Evolutionary conservation across 2,113 vertebrate genomes (phyloP), one percentile per base, ranked within the genome.

Genomic region (Chunga burmeisteri): DNA sequence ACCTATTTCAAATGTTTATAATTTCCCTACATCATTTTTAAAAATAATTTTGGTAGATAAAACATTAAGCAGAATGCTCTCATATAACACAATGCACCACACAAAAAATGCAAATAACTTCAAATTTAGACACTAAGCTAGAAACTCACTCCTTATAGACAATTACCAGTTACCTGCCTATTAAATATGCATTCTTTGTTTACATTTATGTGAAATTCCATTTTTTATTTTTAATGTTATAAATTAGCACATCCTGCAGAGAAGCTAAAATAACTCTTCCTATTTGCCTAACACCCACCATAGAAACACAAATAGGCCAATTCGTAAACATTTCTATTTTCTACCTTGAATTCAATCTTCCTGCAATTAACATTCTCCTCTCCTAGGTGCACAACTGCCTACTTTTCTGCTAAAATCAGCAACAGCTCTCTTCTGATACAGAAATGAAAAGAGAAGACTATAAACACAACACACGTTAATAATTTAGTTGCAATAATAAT

Each of bases 181-280:
- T 46, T 68, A 74, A 85, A 70, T 71, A 93, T 25, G 32, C 44
- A 47, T 86, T 77, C 62, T 81, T 88, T 89, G 42, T 75, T 79
- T 89, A 83, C 32, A 73, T 6, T 55, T 27, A 79, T 27, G 6
- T 88, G 81, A 90, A 93, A 80, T 71, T 85, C 74, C 34, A 66
- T 49, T 91, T 96, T 93, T 95, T 91, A 91, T 91, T 96, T 95
- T 96, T 94, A 70, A 95, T 65, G 78, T 88, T 93, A 83, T 52
- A 95, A 96, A 97, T 88, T 13, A 95, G 70, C 68, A 89, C 52
- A 74, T 82, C 90, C 96, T 89, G 94, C 91, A 83, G 94, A 92
- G 95, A 81, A 92, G 83, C 58, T 82, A 95, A 95, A 97, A 96
- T 87, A 96, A 92, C 75, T 95, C 56, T 91, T 93, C 70, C 53